Evolutionary conservation across 2,888 invertebrate genomes (phyloP), one percentile per base, ranked within the genome.

Genomic region (Neuroscelio doddi): DNA sequence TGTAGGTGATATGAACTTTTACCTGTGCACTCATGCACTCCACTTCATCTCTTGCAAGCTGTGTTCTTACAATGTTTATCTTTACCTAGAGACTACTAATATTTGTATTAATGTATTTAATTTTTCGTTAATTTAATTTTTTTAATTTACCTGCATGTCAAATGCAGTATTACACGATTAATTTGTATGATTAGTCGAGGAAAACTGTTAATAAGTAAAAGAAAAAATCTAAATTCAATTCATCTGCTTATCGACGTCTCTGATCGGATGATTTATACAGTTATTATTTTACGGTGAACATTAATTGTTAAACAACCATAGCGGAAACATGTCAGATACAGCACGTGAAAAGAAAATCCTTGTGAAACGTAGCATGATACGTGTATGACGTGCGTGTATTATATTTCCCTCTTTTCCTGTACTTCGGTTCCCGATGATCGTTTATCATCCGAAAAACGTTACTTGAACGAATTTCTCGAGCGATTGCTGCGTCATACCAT

Each of bases 321-420:
- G 77, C 71, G 80, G 80, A 81, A 81, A 81, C 71, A 79, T 64
- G 81, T 81, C 81, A 80, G 75, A 68, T 69, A 65, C 81, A 81
- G 68, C 78, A 78, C 72, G 71, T 72, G 74, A 74, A 73, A 76
- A 72, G 69, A 71, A 71, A 76, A 73, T 75, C 68, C 67, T 57
- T 45, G 62, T 58, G 42, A 62, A 69, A 64, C 58, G 57, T 46
- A 57, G 61, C 61, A 53, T 66, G 49, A 62, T 62, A 53, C 53
- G 38, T 53, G 52, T 39, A 57, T 52, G 61, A 57, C 46, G 56
- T 61, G 39, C 42, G 41, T 39, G 46, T 38, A 42, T 47, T 56
- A 39, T 52, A 52, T 50, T 64, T 49, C 34, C 29, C 39, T 38
- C 51, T 61, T 42, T 41, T 34, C 39, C 49, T 49, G 30, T 51